Evolutionary conservation across 2,888 invertebrate genomes (phyloP), one percentile per base, ranked within the genome.

Genomic region (Ophion slaviceki): DNA sequence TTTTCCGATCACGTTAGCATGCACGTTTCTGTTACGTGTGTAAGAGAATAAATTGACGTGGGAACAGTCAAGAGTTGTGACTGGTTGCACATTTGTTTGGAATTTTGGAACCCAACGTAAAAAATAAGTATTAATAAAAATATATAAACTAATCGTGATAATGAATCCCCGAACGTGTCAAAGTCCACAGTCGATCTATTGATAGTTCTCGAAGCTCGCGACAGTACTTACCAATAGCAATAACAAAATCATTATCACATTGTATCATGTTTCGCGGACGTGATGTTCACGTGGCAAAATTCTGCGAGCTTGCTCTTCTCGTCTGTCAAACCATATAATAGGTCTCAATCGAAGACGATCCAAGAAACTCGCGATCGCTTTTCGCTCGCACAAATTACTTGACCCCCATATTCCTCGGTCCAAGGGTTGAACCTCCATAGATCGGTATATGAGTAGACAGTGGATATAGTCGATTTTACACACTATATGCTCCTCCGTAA

Each of bases 271-370:
- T 67, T 67, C 57, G 32, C 7, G 47, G 53, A 14, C 82, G 78
- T 82, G 77, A 66, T 67, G 24, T 76, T 84, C 84, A 81, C 80
- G 72, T 74, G 72, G 62, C 72, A 47, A 62, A 72, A 71, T 59
- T 32, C n/a, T 36, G 24, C 68, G 68, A 68, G 24, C 40, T 40
- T 53, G 40, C 10, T 57, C 61, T 3, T 45, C 72, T 47, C 36
- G 24, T 75, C 74, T 36, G 78, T 81, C 74, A 74, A 78, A 47
- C 68, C 61, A 57, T 78, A 74, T 59, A 77, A 82, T 82, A 64
- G 45, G 40, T 71, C 28, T 71, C 77, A 77, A 82, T 82, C 71
- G 45, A 82, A 66, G 47, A 61, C 70, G 45, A 11, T 70, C 70
- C 57, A 57, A 57, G 36, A 64, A 74, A 66, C 64, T 47, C 75